These are phyloP conservation scores for Meiosimyza decipiens DNA, from an alignment of 2,888 invertebrate genomes.

Conservation along the genomic window DNA sequence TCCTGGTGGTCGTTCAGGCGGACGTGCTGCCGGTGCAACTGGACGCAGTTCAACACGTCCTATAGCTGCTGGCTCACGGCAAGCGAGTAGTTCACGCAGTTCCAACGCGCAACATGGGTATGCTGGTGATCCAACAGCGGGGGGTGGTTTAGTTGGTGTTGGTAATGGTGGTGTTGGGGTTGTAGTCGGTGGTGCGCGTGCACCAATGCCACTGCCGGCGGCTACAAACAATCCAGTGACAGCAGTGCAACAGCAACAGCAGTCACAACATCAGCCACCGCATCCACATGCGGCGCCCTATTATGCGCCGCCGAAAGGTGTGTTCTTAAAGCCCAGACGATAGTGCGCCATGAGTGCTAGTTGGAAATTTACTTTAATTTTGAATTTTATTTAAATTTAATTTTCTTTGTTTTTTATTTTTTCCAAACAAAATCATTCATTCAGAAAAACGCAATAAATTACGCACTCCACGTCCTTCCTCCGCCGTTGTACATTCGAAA, in stretches of 20 bases:
- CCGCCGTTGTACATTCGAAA: constrained; percentile 45
- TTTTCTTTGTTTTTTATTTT: constrained; percentile 39
- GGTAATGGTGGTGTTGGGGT: constrained; percentile 51
- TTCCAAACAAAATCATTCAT: constrained; percentile 44
- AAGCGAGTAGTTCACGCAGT: constrained; percentile 48
- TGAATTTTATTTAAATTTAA: constrained; percentile 31
- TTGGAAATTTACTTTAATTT: constrained; percentile 33
- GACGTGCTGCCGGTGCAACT: constrained; percentile 65
- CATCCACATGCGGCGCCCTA: constrained; percentile 70
- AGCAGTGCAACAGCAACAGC: constrained; percentile 48
- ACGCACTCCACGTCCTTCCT: constrained; percentile 46
- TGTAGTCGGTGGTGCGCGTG: constrained; percentile 56
- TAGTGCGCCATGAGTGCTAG: constrained; percentile 23
- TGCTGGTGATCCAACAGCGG: constrained; percentile 51
- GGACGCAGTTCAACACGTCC: constrained; percentile 60
- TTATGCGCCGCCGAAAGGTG: constrained; percentile 79
- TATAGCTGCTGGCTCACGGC: constrained; percentile 68
- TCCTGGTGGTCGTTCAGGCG: constrained; percentile 66
- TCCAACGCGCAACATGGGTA: constrained; percentile 54
- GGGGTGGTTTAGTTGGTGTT: constrained; percentile 44
- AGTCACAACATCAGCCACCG: constrained; percentile 51
- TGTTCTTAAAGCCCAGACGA: constrained; percentile 57
- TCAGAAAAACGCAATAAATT: constrained; percentile 62
- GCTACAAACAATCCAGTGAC: constrained; percentile 45
- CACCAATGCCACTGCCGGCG: constrained; percentile 60